Conservation (phyloP, 2,797 vertebrate species). For the Scleropages formosus region DNA sequence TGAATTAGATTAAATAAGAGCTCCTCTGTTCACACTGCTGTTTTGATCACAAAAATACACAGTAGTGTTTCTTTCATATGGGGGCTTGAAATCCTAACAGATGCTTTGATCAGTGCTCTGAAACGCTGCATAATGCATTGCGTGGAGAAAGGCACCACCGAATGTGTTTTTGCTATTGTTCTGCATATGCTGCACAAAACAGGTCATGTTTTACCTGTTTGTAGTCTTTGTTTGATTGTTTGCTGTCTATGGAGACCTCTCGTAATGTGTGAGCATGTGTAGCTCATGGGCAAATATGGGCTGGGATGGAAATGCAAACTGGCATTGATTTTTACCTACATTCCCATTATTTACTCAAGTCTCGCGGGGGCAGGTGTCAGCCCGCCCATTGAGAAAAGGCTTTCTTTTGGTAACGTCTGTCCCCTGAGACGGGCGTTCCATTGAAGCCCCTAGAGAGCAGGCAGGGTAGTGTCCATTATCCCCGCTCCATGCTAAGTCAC, state of each 20-base stretch:
- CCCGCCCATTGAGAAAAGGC: not conserved
- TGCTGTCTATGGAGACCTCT: not conserved
- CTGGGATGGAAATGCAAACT: slow-evolving; percentile 6
- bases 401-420: not conserved
- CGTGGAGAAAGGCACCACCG: not conserved
- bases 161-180: not conserved
- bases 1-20: not conserved
- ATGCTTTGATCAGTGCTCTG: not conserved
- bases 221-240: not conserved
- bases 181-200: not conserved
- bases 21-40: not conserved
- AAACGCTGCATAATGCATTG: not conserved
- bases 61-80: not conserved
- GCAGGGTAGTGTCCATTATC: not conserved
- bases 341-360: slow-evolving; percentile 13
- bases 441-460: not conserved
- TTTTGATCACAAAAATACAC: slow-evolving; percentile 11
- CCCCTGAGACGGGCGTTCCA: not conserved
- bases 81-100: slow-evolving; percentile 6
- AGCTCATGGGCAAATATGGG: slow-evolving; percentile 15
- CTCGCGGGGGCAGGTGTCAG: not conserved
- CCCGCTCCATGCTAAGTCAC: too few relatives aligned
- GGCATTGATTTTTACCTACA: slow-evolving; percentile 25
- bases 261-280: not conserved
- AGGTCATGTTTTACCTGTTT: not conserved